Evolutionary conservation across 1,140 invertebrate genomes (phyloP).

Genomic region (Caenorhabditis remanei): DNA sequence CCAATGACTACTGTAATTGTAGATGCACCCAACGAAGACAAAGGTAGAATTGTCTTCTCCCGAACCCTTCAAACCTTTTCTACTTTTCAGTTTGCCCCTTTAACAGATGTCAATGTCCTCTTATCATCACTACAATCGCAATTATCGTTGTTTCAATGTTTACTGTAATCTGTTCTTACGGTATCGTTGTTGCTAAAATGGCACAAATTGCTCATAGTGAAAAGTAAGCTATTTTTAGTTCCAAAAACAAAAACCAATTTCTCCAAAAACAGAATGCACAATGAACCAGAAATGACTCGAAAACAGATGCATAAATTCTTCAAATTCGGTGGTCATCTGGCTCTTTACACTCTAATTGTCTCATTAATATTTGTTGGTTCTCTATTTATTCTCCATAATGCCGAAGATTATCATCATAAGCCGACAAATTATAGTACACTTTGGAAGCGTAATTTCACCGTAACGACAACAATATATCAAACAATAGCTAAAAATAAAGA

Average conservation of each 20-base stretch:
- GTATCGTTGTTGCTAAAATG: conserved; percentile 44
- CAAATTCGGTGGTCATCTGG: conserved; percentile 38
- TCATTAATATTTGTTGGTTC: conserved; percentile 33
- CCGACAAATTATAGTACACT: neutral
- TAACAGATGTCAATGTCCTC: conserved; percentile 35
- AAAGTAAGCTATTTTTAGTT: conserved; percentile 42
- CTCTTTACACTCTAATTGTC: conserved; percentile 44
- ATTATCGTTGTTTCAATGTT: conserved; percentile 51
- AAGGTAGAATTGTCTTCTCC: neutral
- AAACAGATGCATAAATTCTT: conserved; percentile 52
- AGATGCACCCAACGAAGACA: conserved; percentile 30
- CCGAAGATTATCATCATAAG: neutral
- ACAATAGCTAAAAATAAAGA: conserved; percentile 38
- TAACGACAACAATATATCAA: conserved; percentile 50
- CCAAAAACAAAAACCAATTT: neutral
- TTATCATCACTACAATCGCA: conserved; percentile 21
- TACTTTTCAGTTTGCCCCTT: conserved; percentile 53
- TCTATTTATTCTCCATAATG: neutral
- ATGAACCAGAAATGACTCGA: conserved; percentile 54
- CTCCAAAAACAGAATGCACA: conserved; percentile 50
- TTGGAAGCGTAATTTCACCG: neutral
- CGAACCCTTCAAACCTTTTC: neutral
- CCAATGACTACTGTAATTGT: conserved; percentile 59
- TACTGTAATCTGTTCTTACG: conserved; percentile 43
- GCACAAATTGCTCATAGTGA: conserved; percentile 52